Conservation (phyloP, 2,113 vertebrate species). For the Pagrus major region DNA sequence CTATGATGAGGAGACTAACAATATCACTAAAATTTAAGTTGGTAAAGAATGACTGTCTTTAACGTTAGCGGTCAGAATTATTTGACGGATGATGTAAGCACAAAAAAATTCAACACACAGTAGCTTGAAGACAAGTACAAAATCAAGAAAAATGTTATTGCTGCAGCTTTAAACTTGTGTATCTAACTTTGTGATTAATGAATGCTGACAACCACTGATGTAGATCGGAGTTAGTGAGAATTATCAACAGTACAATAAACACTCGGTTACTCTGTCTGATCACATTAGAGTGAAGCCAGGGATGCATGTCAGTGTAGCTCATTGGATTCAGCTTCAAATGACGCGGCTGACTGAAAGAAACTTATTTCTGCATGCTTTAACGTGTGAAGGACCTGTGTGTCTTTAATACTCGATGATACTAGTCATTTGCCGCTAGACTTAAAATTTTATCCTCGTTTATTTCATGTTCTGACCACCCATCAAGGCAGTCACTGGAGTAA, state of each 20-base stretch:
- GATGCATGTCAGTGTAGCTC: slow-evolving; percentile 24
- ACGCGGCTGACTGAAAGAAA: slow-evolving; percentile 14
- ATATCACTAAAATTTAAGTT: not conserved
- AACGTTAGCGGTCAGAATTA: not conserved
- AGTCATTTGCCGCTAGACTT: not conserved
- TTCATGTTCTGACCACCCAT: slow-evolving; percentile 21
- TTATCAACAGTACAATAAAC: slow-evolving; percentile 53
- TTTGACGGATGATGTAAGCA: not conserved
- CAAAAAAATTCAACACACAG: not conserved
- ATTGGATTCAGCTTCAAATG: slow-evolving; percentile 19
- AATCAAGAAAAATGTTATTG: not conserved
- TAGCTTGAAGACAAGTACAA: not conserved
- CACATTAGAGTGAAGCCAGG: slow-evolving; percentile 35
- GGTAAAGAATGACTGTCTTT: not conserved
- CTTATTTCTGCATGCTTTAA: slow-evolving; percentile 14
- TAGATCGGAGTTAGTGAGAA: slow-evolving; percentile 40
- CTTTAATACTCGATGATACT: slow-evolving; percentile 3
- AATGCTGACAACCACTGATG: slow-evolving; percentile 31
- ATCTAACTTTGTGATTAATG: slow-evolving; percentile 28
- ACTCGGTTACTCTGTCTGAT: slow-evolving; percentile 30
- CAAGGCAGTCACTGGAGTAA: slow-evolving; percentile 8
- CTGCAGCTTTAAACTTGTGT: not conserved
- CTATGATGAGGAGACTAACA: not conserved
- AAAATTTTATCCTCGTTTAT: slow-evolving; percentile 24
- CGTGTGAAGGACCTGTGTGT: slow-evolving; percentile 6